Conservation (phyloP, 1,140 invertebrate species). For the Eriocheir sinensis region DNA sequence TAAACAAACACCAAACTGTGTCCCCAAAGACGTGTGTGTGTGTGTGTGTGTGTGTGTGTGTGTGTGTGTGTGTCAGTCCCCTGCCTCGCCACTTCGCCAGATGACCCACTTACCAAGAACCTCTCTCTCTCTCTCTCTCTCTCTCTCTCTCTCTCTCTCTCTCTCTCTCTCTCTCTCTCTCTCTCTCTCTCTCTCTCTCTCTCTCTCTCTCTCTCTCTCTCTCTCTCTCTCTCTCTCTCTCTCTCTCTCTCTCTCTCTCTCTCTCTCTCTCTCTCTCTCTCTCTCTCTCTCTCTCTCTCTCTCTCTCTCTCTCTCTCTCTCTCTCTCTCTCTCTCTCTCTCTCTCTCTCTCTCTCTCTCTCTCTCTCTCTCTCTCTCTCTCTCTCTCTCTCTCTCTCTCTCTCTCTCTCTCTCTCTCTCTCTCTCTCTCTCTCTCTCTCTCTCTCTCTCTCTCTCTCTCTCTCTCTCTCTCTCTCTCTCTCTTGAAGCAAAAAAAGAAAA, state of each 20-base stretch:
- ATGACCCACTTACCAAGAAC: background rate
- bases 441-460: constrained; percentile 7
- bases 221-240: constrained; percentile 41
- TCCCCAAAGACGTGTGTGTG: no score
- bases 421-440: constrained; percentile 25
- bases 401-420: constrained; percentile 29
- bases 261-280: no score
- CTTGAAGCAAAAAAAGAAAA: no score
- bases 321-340: constrained; percentile 35
- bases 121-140: background rate
- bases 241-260: constrained; percentile 35
- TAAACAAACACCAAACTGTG: no score
- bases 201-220: constrained; percentile 48
- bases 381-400: constrained; percentile 37
- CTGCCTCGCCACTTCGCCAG: no score
- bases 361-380: constrained; percentile 37
- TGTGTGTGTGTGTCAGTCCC: no score
- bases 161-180: constrained; percentile 63
- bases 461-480: constrained; percentile 49
- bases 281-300: constrained; percentile 46
- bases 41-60: no score
- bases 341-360: constrained; percentile 37
- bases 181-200: constrained; percentile 63
- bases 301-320: constrained; percentile 35
- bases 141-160: constrained; percentile 55